A percentile compares a stretch with the other conserved stretches of the same genome.
These are phyloP conservation scores for Spheniscus humboldti DNA, from an alignment of 2,797 vertebrate species.

Conservation along the genomic window DNA sequence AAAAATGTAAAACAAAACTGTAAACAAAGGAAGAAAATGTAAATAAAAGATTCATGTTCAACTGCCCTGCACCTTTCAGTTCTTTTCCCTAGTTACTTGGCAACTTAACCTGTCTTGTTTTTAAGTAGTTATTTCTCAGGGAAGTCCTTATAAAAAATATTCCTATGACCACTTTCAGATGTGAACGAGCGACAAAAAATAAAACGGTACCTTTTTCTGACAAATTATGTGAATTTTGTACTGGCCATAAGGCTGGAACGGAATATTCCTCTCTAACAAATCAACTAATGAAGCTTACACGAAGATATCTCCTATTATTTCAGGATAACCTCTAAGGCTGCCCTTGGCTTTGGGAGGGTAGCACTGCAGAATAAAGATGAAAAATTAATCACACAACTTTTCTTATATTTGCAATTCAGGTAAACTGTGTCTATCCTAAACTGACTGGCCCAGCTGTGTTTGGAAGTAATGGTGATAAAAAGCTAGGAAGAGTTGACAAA, in stretches of 20 bases:
- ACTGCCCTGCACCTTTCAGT: neutral
- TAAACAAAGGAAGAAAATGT: neutral
- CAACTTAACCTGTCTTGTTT: neutral
- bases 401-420: neutral
- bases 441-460: neutral
- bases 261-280: neutral
- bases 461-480: neutral
- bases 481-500: neutral
- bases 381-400: neutral
- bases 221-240: neutral
- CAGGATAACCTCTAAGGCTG: neutral
- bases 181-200: neutral
- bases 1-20: neutral
- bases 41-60: neutral
- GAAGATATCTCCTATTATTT: neutral
- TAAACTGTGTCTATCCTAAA: neutral
- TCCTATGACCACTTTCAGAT: neutral
- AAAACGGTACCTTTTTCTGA: rapidly evolving
- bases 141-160: neutral
- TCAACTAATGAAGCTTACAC: neutral
- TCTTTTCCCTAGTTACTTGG: neutral
- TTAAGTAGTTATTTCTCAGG: neutral
- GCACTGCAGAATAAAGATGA: neutral
- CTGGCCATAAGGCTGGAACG: neutral
- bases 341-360: neutral